Evolutionary conservation across 2,113 vertebrate genomes (phyloP), one percentile per base, ranked within the genome.

Genomic region (Accipiter virgatus): DNA sequence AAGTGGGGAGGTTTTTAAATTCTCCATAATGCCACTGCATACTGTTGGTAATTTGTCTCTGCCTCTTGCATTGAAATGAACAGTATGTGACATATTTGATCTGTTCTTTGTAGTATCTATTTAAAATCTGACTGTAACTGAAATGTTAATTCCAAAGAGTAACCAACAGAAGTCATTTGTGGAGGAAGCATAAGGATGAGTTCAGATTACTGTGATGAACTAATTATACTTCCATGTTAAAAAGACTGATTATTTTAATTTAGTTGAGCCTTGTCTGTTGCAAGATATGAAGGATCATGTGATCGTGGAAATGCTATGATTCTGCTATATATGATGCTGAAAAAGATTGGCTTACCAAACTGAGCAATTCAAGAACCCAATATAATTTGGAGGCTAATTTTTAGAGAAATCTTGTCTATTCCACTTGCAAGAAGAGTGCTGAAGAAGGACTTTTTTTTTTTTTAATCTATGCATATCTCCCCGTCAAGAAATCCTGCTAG

Each of bases 301-400:
- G 13, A 20, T 14, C 20, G 23, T 59, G 38, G 38, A 86, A 95
- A 71, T 59, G 4, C 0, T 53, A 17, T 13, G 8, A 58, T 75
- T 61, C 47, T 59, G 4, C 16, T 61, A 1, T n/a, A 80, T n/a
- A 22, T 50, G 6, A 36, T 4, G 5, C 40, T 42, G 36, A 47
- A 95, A 82, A 68, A 63, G 8, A 21, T 8, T 68, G 15, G 48
- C 4, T 67, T 66, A 45, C 5, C 3, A 36, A 67, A 67, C 0
- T 45, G 4, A 2, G 3, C 27, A 40, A 79, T 79, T 53, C 15
- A 72, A 65, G 23, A 55, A 72, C 0, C 0, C 36, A 27, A 3
- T 43, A 42, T 26, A 55, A 53, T 62, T 40, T 20, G 23, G 40
- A 63, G 26, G 2, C 2, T 81, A 18, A 45, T 43, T 85, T 90